Evolutionary conservation across 2,888 invertebrate genomes (phyloP).

Genomic region (Lithophane socia): DNA sequence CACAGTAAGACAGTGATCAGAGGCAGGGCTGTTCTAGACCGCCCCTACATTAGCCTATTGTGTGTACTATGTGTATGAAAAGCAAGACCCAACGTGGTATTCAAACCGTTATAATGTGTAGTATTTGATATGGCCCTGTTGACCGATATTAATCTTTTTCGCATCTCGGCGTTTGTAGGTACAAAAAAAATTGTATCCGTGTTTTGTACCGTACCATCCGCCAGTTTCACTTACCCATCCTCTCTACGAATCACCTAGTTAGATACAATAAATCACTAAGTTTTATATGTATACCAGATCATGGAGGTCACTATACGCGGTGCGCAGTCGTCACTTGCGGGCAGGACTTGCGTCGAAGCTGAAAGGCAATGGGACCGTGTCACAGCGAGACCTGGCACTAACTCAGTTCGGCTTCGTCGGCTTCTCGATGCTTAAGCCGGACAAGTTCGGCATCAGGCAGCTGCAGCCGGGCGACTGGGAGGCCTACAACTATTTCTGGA

Average conservation of each 20-base stretch:
- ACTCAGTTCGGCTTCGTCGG: constrained; percentile 97
- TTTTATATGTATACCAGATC: constrained; percentile 83
- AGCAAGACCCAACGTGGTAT: neutral
- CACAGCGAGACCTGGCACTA: constrained; percentile 95
- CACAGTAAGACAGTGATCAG: neutral
- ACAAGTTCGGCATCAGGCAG: constrained; percentile 92
- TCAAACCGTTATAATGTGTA: neutral
- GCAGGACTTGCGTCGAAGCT: constrained; percentile 89
- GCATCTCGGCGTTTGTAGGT: no score
- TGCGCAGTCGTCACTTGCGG: constrained; percentile 92
- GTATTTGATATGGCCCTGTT: neutral
- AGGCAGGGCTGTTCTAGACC: neutral
- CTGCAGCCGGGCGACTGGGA: constrained; percentile 92
- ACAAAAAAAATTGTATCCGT: neutral
- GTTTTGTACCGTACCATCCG: neutral
- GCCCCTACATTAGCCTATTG: constrained; percentile 1
- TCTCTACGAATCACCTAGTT: neutral
- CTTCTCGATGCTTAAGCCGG: constrained; percentile 91
- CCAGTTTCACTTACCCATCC: neutral
- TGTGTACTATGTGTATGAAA: neutral
- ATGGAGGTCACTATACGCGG: constrained; percentile 92
- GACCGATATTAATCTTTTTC: no score
- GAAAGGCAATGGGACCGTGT: constrained; percentile 90
- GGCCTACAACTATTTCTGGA: constrained; percentile 96
- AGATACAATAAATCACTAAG: neutral